Percentiles rank a stretch among this genome's conserved stretches.
Conservation (phyloP, 2,888 invertebrate species). For the Fissipunctia ypsillon region DNA sequence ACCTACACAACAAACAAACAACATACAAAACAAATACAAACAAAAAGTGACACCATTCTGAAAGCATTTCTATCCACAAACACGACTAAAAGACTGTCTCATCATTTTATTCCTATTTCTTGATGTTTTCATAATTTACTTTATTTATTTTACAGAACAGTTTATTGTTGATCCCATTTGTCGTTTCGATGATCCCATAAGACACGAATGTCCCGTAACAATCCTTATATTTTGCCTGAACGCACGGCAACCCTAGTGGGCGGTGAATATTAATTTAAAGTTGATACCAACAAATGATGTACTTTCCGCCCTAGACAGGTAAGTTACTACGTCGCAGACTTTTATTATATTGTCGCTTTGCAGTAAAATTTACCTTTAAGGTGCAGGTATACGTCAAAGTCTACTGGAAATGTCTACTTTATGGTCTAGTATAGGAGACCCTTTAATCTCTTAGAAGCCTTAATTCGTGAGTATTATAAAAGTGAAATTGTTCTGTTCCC, state of each 20-base stretch:
- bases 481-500: not conserved
- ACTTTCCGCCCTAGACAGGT: slow-evolving; percentile 35
- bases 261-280: slow-evolving; percentile 57
- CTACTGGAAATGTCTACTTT: not conserved
- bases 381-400: not conserved
- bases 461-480: not conserved
- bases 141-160: not conserved
- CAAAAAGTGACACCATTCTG: too few species aligned
- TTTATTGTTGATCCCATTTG: not conserved
- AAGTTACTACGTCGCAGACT: slow-evolving; percentile 33
- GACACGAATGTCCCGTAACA: too few species aligned
- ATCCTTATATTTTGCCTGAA: not conserved
- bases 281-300: slow-evolving; percentile 60
- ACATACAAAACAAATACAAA: too few species aligned
- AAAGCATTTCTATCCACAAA: not conserved
- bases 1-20: too few species aligned
- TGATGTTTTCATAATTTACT: not conserved
- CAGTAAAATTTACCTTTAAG: slow-evolving; percentile 24
- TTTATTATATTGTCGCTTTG: slow-evolving; percentile 22
- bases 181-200: not conserved
- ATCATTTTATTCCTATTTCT: not conserved
- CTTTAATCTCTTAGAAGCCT: not conserved
- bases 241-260: slow-evolving; percentile 28
- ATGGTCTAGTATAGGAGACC: not conserved
- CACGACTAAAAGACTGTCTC: not conserved